Base-by-base conservation (phyloP, 2,797 vertebrate genomes). In the Chiloscyllium punctatum region DNA sequence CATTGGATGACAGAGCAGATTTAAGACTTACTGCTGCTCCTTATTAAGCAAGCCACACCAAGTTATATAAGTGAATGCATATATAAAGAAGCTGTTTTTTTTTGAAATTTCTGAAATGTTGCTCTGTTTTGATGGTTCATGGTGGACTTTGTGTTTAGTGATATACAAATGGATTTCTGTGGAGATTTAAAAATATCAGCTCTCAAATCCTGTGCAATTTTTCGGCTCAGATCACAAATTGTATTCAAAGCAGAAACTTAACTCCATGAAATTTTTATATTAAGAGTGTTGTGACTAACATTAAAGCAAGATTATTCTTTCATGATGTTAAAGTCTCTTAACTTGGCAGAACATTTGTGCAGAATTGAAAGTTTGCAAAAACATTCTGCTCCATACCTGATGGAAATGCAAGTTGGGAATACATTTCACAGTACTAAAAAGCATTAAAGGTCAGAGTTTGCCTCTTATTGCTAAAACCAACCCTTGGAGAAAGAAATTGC, bases 321-420 rank as follows among this genome's bases (percentile, higher is more conserved):
- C 72, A 71, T 62, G 57, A 71, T 62, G 18, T 21, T 9, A 69
- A 37, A 71, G 37, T 27, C 33, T 71, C n/a, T 48, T 53, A 88
- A 53, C 86, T 57, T 94, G 92, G 37, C 92, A 42, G 69, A 48
- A 94, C 62, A 16, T 62, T 90, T 53, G 37, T 37, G 57, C 13
- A 68, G 53, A 21, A 72, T 71, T 25, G 92, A 72, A 42, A 72
- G 42, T 94, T 71, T 71, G 9, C 16, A 42, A 94, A 92, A 48
- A 71, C 8, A 94, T n/a, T 37, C 53, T 23, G 37, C 18, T 69
- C 66, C 1, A 71, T n/a, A 33, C 16, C 9, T 68, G 57, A n/a
- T 66, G 37, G 33, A 92, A 94, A 51, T 94, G n/a, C 21, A 72
- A 94, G 69, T 51, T 94, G 92, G 66, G 92, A 92, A 92, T 66